Base-by-base conservation (phyloP, 2,888 invertebrate species). In the Melolontha melolontha region DNA sequence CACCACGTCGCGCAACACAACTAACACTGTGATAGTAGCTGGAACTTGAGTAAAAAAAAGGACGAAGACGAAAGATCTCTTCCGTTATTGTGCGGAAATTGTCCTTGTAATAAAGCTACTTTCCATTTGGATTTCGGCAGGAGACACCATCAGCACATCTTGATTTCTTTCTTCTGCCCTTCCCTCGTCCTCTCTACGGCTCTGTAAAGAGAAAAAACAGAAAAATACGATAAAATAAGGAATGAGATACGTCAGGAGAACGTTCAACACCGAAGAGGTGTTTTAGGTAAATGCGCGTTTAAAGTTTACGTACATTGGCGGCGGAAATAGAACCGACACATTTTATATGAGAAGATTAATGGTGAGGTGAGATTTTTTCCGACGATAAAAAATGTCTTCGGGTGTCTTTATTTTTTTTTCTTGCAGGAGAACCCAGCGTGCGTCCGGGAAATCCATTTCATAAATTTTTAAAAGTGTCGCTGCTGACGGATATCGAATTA, bases 41-140 rank as follows among this genome's bases (percentile, higher is more conserved):
- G 6, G 34, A 34, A 34, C 34, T 6, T 34, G 34, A 34, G 10
- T 6, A 22, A 4, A 6, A 34, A 34, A 34, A 42, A 27, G 7
- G 27, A 22, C 17, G 7, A n/a, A 11, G 42, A 22, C 11, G 17
- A 22, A 57, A 42, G 34, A 34, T 34, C 34, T 6, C 6, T 29
- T 6, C 27, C 27, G 57, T n/a, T 42, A 57, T 57, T 57, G 42
- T 12, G n/a, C 42, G 41, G 16, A 27, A 57, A 42, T 41, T n/a
- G 42, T 41, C 17, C 12, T 22, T 41, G 42, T 57, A 44, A 57
- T 57, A 57, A 57, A 57, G 57, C 57, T 17, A 44, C 57, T 57
- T 57, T 42, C 57, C 57, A 57, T 57, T 57, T 57, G 57, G 57
- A 57, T 42, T 42, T 10, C 16, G 39, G 39, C 22, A 49, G 22